phyloP scores from a whole-genome alignment of 2,113 vertebrate species.

The Mobula birostris region DNA sequence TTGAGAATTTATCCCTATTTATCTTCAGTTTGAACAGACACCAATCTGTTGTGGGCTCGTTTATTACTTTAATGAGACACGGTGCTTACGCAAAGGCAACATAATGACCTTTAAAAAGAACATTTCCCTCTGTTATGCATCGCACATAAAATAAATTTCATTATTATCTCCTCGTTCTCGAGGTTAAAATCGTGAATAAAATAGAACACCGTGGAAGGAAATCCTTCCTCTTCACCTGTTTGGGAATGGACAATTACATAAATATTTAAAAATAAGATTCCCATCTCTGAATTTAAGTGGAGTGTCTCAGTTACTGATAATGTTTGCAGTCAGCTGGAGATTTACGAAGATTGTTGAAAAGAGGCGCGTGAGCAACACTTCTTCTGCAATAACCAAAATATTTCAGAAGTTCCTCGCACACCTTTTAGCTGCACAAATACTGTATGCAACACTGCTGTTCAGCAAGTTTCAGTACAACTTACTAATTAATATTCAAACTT shows the following conservation, averaged over 20 bases:
- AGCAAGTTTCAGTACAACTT: background rate
- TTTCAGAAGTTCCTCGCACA: background rate
- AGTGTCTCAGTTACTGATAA: background rate
- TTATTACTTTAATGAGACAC: background rate
- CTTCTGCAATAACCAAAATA: background rate
- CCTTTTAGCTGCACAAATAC: background rate
- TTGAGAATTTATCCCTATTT: background rate
- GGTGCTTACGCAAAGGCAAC: background rate
- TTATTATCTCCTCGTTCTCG: background rate
- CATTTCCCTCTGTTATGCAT: background rate
- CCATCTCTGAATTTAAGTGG: background rate
- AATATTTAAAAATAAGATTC: background rate
- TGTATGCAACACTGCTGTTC: too few relatives aligned
- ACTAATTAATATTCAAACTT: background rate
- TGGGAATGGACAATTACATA: background rate
- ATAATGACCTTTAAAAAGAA: background rate
- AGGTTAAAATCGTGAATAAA: background rate
- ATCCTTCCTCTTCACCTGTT: background rate
- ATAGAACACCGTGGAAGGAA: background rate
- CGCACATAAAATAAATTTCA: background rate
- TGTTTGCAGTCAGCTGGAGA: background rate
- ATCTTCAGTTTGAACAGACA: background rate
- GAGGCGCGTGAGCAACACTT: background rate
- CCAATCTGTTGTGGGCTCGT: background rate
- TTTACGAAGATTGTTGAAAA: background rate